Evolutionary conservation across 1,140 invertebrate genomes (phyloP), one percentile per base, ranked within the genome.

Genomic region (Brevipalpus yothersi): DNA sequence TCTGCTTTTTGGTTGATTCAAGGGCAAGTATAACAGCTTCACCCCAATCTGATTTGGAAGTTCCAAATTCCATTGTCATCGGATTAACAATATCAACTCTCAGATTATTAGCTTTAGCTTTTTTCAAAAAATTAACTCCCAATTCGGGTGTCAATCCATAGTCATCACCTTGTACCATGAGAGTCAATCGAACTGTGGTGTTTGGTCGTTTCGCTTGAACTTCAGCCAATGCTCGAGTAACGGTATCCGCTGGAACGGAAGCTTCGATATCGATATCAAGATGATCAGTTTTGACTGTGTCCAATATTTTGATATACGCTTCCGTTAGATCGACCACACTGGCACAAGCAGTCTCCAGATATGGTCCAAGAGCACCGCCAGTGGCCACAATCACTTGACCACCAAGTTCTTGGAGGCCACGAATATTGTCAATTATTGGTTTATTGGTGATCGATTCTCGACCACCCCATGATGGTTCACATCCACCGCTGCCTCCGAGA

Each of bases 261-360:
- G 65, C 62, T 56, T 67, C 66, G 7, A 67, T 66, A 60, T 67
- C 67, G 54, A 67, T 60, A 49, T 67, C 67, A 45, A 67, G 53
- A 63, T 67, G 65, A 23, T 56, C 64, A 21, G 66, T 64, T 40
- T 58, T 60, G 8, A 66, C 63, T 12, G 58, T 61, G 49, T 66
- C 23, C 40, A 61, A 47, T 21, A 65, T 56, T 49, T 62, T 61
- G 49, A 60, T 63, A 57, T 67, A 67, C 0, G 65, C 66, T 19
- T 47, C 47, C 0, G 62, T 55, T 2, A 67, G 55, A 15, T 53
- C 13, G 12, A 60, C 62, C 3, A 45, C 23, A 4, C 62, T 58
- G 0, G 23, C 31, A 51, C 67, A 67, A 21, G 53, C 55, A 49
- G 62, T 56, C 57, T 67, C 67, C 12, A 67, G 56, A 56, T 67